Conservation (phyloP, 2,797 vertebrate genomes). For the Pantherophis vulpinus region DNA sequence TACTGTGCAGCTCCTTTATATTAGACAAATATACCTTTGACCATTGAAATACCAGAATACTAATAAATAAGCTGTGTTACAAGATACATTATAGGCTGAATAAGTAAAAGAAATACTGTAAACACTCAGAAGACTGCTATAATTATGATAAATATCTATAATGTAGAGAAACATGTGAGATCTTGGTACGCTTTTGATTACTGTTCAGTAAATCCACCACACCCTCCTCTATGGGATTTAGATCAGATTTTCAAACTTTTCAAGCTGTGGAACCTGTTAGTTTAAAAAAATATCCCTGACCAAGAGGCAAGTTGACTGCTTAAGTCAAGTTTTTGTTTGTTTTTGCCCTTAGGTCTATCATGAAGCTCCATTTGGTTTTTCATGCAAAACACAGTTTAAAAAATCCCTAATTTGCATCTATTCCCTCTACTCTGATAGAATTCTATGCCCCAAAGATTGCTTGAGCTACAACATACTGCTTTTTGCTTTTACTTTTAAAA, state of each 20-base stretch:
- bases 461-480: neutral
- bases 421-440: neutral
- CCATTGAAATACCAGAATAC: neutral
- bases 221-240: neutral
- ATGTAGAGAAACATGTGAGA: neutral
- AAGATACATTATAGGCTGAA: conserved; percentile 2
- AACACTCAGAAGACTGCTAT: neutral
- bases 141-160: neutral
- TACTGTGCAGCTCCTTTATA: neutral
- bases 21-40: neutral
- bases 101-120: neutral
- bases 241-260: neutral
- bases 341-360: neutral
- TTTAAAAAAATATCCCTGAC: neutral
- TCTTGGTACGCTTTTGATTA: neutral
- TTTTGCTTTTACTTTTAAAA: neutral
- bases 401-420: neutral
- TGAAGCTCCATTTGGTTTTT: neutral
- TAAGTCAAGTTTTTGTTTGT: neutral
- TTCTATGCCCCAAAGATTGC: neutral
- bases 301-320: neutral
- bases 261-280: neutral
- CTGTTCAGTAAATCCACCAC: neutral
- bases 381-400: neutral
- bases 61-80: conserved; percentile 4